These are phyloP conservation scores for Neopipo cinnamomea DNA, from an alignment of 2,113 vertebrate species.

Conservation along the genomic window DNA sequence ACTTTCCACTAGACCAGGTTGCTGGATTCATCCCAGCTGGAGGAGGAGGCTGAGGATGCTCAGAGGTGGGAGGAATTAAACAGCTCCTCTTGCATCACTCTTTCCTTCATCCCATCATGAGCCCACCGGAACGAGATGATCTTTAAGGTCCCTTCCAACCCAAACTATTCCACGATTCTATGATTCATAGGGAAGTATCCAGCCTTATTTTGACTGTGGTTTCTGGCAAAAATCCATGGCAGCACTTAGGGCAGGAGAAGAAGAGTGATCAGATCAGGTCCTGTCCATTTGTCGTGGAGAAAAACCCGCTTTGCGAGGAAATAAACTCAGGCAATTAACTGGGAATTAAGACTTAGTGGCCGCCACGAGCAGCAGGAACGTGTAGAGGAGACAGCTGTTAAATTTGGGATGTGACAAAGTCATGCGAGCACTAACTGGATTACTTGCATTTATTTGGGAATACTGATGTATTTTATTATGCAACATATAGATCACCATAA, in stretches of 20 bases:
- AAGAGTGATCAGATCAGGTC: background rate
- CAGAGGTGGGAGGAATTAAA: conserved; percentile 1
- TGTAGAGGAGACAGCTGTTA: conserved; percentile 43
- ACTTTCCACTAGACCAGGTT: background rate
- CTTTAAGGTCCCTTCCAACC: background rate
- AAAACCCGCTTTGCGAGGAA: background rate
- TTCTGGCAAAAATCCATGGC: background rate
- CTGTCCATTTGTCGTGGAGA: background rate
- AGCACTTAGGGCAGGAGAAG: background rate
- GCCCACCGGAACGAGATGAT: background rate
- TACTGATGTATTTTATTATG: conserved; percentile 45
- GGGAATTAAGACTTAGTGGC: conserved; percentile 28
- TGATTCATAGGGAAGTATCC: background rate
- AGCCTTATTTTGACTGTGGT: background rate
- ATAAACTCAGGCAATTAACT: conserved; percentile 35
- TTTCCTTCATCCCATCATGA: background rate
- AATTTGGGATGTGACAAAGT: conserved; percentile 27
- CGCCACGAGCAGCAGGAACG: background rate
- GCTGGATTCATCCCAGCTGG: background rate
- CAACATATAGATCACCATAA: conserved; percentile 25
- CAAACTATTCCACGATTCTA: background rate
- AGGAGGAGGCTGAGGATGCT: background rate
- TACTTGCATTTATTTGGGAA: conserved; percentile 49
- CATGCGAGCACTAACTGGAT: conserved; percentile 33
- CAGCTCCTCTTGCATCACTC: conserved; percentile 8